Conservation (phyloP, 1,140 invertebrate genomes). For the Copidosoma floridanum region DNA sequence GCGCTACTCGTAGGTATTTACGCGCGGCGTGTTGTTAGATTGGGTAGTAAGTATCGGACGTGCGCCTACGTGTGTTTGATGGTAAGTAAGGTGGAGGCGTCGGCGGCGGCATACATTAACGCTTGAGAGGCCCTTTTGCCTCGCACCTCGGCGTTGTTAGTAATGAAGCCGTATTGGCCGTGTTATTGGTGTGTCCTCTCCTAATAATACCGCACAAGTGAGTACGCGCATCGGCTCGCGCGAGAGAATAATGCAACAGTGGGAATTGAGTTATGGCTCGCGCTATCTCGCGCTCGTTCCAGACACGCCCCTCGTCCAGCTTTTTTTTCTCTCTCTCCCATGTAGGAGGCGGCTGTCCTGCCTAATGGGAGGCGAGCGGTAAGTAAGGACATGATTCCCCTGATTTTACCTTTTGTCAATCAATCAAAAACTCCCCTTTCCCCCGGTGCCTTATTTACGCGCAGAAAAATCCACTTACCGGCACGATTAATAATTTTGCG, state of each 20-base stretch:
- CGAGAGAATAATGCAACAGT: slow-evolving; percentile 42
- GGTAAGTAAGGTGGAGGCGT: not conserved
- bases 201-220: slow-evolving; percentile 33
- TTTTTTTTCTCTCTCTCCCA: slow-evolving; percentile 32
- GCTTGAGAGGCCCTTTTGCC: not conserved
- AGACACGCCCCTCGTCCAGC: too few relatives aligned
- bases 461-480: slow-evolving; percentile 23
- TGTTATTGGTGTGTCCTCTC: slow-evolving; percentile 31
- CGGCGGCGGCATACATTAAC: slow-evolving; percentile 8
- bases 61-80: not conserved
- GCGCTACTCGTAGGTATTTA: too few relatives aligned
- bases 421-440: slow-evolving; percentile 21
- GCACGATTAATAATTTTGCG: slow-evolving; percentile 25
- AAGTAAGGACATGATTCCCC: not conserved
- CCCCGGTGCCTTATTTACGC: slow-evolving; percentile 1
- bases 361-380: not conserved
- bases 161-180: slow-evolving; percentile 28
- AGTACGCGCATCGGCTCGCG: slow-evolving; percentile 37
- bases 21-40: too few relatives aligned
- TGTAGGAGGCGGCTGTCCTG: slow-evolving; percentile 6
- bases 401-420: slow-evolving; percentile 30
- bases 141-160: slow-evolving; percentile 5
- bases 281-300: too few relatives aligned
- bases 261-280: slow-evolving; percentile 46
- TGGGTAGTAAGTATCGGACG: too few relatives aligned